These are phyloP conservation scores for Sminthopsis crassicaudata DNA, from an alignment of 2,113 vertebrate species.

Conservation along the genomic window DNA sequence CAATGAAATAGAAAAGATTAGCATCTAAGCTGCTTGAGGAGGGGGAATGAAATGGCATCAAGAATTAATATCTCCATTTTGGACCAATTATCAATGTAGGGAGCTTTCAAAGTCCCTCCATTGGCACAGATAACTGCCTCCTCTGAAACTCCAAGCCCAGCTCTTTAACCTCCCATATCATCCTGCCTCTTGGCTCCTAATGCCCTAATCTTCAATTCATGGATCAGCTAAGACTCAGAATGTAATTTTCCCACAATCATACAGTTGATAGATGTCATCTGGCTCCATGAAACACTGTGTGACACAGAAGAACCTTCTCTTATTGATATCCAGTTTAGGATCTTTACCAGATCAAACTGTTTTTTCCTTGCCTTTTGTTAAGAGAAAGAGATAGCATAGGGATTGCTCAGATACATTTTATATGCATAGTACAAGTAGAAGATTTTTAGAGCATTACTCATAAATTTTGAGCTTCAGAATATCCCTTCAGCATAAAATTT, in stretches of 20 bases:
- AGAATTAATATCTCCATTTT: background rate
- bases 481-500: background rate
- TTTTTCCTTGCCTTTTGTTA: background rate
- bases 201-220: background rate
- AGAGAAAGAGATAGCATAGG: background rate
- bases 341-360: background rate
- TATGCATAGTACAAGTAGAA: background rate
- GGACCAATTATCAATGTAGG: background rate
- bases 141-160: background rate
- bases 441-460: background rate
- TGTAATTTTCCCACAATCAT: background rate
- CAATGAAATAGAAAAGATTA: constrained; percentile 69
- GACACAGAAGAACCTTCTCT: background rate
- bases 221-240: background rate
- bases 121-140: background rate
- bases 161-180: background rate
- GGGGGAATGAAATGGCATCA: background rate
- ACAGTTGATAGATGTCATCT: background rate
- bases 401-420: background rate
- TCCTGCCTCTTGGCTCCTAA: background rate
- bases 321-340: background rate
- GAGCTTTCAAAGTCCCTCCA: background rate
- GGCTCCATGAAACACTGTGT: background rate
- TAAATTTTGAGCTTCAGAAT: background rate
- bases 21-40: constrained; percentile 37